Percentiles rank a stretch among this genome's conserved stretches.
These are phyloP conservation scores for Stichodactyla helianthus DNA, from an alignment of 64 coral and sea anemone genomes.

Conservation along the genomic window DNA sequence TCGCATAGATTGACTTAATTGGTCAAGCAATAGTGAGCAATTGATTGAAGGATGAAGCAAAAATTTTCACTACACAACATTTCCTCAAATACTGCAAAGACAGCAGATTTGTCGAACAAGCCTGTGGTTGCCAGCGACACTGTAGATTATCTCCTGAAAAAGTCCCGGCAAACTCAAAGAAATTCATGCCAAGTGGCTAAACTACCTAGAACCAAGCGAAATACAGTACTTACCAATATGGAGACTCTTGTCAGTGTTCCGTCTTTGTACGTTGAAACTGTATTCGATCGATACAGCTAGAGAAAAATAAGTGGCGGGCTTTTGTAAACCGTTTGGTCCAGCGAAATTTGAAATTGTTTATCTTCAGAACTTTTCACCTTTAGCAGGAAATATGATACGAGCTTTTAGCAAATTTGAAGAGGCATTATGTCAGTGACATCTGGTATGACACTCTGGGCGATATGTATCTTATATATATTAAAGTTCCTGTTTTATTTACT, in stretches of 20 bases:
- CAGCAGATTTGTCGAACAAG: neutral
- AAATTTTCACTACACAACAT: neutral
- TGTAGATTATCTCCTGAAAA: no score
- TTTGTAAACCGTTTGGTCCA: neutral
- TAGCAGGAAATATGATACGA: neutral
- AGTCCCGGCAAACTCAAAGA: neutral
- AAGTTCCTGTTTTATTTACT: neutral
- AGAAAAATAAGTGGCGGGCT: neutral
- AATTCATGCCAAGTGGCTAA: neutral
- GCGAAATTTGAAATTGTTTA: neutral
- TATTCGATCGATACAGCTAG: neutral
- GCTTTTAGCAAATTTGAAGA: neutral
- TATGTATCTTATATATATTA: neutral
- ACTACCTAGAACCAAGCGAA: neutral
- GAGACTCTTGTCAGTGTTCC: neutral
- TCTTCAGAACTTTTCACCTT: neutral
- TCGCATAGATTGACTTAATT: neutral
- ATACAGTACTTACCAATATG: neutral
- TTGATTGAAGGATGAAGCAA: neutral
- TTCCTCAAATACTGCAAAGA: neutral
- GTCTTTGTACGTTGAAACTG: neutral
- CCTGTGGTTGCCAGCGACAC: neutral
- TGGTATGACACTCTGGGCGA: neutral
- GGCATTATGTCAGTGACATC: neutral
- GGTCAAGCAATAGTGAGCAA: neutral